Evolutionary conservation across 2,888 invertebrate species (phyloP), one percentile per base, ranked within the genome.

Genomic region (Dolomedes plantarius): DNA sequence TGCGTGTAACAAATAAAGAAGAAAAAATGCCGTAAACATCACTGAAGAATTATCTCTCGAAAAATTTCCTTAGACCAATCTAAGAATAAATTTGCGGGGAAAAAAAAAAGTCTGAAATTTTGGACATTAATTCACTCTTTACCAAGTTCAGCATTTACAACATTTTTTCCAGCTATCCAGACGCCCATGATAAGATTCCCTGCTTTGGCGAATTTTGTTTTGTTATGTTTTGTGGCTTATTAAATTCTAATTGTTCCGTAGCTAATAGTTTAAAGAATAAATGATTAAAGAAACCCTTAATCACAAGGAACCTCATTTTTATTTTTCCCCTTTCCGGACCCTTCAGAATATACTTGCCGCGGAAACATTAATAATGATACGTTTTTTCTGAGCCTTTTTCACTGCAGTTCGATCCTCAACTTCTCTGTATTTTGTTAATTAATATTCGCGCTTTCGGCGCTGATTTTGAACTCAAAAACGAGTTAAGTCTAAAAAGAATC

Each of bases 391-490:
- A 23, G 3, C 19, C 23, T 56, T 56, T 56, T 56, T 56, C 56
- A 56, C 56, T 23, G 23, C 23, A 16, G 3, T 56, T 56, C 56
- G 56, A 56, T 56, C 23, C 2, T 5, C 56, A 3, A 16, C 56
- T 23, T 56, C 56, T 56, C 56, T 23, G 64, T 27, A 32, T 85
- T 85, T 77, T 56, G 28, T 77, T 85, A 85, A 85, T 85, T 77
- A 85, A 85, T 73, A 73, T 72, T 31, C 72, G 13, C 77, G 71
- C 83, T 85, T 85, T 83, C 82, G 82, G 76, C 82, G 65, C 62
- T 64, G 65, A 71, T 65, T 72, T 65, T 65, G 23, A 31, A 67
- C 67, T 36, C 23, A 46, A 72, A 80, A 80, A 68, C 50, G 68
- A 67, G 67, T 50, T 74, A 67, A 16, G 7, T 19, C 32, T 36